Conservation (phyloP, 2,888 invertebrate species). For the Arge pagana region DNA sequence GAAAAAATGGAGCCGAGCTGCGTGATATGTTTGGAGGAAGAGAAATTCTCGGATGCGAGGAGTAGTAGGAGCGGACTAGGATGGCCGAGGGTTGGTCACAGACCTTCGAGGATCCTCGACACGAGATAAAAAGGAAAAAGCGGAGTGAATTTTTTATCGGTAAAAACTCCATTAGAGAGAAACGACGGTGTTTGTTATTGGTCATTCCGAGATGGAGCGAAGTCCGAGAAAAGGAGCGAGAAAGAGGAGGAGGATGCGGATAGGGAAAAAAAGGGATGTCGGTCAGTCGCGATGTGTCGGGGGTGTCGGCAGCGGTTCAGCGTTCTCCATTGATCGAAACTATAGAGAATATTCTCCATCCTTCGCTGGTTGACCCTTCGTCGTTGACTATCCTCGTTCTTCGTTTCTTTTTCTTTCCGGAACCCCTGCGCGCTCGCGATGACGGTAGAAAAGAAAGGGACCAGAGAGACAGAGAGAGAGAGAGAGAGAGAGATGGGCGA, state of each 20-base stretch:
- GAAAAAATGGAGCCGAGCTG: too few species aligned
- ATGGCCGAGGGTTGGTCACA: neutral
- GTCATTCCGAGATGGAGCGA: slow-evolving; percentile 54
- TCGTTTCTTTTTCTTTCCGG: slow-evolving; percentile 23
- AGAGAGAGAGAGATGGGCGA: too few species aligned
- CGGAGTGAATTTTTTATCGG: slow-evolving; percentile 57
- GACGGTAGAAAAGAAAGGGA: too few species aligned
- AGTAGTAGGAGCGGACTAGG: too few species aligned
- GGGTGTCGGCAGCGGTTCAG: too few species aligned
- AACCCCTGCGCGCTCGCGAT: slow-evolving; percentile 11
- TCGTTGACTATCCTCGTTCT: slow-evolving; percentile 29
- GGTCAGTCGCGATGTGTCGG: slow-evolving; percentile 49
- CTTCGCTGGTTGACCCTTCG: slow-evolving; percentile 30
- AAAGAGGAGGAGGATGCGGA: slow-evolving; percentile 10
- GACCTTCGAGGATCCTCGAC: neutral
- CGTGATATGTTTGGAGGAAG: too few species aligned
- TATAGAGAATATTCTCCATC: slow-evolving; percentile 45
- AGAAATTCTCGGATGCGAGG: neutral
- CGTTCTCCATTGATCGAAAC: slow-evolving; percentile 51
- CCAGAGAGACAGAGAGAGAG: too few species aligned
- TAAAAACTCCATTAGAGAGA: slow-evolving; percentile 58
- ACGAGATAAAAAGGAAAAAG: slow-evolving; percentile 28
- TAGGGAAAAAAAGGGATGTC: slow-evolving; percentile 11
- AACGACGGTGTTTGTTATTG: slow-evolving; percentile 55
- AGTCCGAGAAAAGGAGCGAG: slow-evolving; percentile 29